phyloP scores from a whole-genome alignment of 2,113 vertebrate genomes.

The Pterocles orientalis region DNA sequence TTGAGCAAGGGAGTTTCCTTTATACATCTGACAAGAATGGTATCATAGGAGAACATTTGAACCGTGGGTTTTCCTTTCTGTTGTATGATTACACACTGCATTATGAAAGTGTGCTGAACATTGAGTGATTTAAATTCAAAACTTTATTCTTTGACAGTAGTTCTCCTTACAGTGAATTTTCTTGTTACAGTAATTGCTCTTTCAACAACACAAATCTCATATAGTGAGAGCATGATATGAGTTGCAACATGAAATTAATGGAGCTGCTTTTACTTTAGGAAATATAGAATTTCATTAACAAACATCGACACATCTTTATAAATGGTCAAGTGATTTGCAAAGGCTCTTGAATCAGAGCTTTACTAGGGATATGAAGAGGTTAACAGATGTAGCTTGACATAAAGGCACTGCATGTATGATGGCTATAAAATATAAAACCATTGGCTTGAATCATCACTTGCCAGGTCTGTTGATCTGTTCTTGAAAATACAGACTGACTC shows the following conservation, averaged over 20 bases:
- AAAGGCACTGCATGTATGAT: not conserved
- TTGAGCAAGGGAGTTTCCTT: not conserved
- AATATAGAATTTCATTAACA: not conserved
- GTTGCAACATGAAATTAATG: not conserved
- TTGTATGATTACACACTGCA: not conserved
- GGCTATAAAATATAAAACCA: not conserved
- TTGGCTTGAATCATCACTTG: not conserved
- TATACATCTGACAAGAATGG: not conserved
- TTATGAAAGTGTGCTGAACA: not conserved
- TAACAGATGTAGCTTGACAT: not conserved
- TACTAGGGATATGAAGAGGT: not conserved
- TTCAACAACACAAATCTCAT: not conserved
- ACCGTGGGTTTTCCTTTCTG: not conserved
- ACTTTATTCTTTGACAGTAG: not conserved
- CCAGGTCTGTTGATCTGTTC: not conserved
- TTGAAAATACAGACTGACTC: not conserved
- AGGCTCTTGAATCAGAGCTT: not conserved
- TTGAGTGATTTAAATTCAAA: not conserved
- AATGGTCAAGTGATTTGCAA: not conserved
- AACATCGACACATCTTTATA: rapidly evolving
- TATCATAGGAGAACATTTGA: not conserved
- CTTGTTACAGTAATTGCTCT: not conserved
- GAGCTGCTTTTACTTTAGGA: not conserved
- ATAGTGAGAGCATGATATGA: not conserved
- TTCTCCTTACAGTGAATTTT: not conserved